Conservation (phyloP, 1,140 invertebrate species). For the Parapsyche elsis region DNA sequence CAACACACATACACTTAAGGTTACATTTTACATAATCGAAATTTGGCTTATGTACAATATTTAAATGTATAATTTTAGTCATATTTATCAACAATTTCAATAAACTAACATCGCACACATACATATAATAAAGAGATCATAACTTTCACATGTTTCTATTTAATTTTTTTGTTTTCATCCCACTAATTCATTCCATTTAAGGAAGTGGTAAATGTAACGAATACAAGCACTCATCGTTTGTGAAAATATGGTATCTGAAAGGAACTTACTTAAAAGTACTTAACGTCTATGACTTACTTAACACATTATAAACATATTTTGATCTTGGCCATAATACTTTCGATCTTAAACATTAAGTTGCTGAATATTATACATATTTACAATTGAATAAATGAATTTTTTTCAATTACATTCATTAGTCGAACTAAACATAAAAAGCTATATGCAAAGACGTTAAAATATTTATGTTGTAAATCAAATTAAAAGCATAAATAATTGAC, state of each 20-base stretch:
- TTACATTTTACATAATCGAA: constrained; percentile 13
- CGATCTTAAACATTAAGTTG: neutral
- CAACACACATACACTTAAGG: neutral
- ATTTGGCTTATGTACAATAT: constrained; percentile 33
- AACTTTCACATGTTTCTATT: constrained; percentile 6
- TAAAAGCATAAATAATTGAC: too few relatives aligned
- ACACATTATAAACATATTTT: neutral
- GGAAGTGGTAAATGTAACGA: too few relatives aligned
- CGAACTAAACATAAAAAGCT: too few relatives aligned
- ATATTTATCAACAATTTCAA: neutral
- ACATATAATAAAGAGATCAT: constrained; percentile 37
- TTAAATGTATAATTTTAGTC: neutral
- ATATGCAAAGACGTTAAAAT: too few relatives aligned
- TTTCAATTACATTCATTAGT: too few relatives aligned
- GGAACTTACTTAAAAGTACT: constrained; percentile 25
- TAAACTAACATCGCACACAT: constrained; percentile 27
- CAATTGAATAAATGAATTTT: too few relatives aligned
- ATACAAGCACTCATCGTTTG: neutral
- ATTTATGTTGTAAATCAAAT: too few relatives aligned
- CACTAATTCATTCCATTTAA: neutral
- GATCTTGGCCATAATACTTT: too few relatives aligned
- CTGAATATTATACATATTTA: neutral
- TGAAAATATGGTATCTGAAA: constrained; percentile 20
- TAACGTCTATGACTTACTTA: constrained; percentile 20
- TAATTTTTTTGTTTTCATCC: neutral